phyloP scores from a whole-genome alignment of 2,113 vertebrate genomes.

The Vidua chalybeata region DNA sequence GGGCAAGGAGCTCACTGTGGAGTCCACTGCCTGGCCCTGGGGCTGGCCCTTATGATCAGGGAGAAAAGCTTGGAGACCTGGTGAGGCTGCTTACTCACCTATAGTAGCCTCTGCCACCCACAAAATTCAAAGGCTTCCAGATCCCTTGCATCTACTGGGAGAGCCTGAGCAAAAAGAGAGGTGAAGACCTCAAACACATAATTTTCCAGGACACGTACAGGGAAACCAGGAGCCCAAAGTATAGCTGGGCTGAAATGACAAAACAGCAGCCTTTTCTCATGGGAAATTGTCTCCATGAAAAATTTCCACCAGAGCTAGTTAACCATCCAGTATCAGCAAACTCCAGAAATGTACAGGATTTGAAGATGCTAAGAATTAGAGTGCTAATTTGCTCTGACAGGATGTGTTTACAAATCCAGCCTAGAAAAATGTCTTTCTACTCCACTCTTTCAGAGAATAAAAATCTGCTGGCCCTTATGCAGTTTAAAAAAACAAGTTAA shows the following conservation, averaged over 20 bases:
- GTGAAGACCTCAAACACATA: not conserved
- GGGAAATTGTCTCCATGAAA: not conserved
- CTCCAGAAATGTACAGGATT: not conserved
- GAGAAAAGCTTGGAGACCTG: not conserved
- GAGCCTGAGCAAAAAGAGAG: not conserved
- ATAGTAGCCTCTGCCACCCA: not conserved
- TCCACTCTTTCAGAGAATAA: not conserved
- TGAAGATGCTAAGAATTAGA: not conserved
- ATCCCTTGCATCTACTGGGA: not conserved
- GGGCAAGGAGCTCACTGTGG: not conserved
- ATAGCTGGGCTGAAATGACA: not conserved
- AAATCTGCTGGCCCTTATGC: not conserved
- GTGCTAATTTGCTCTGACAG: not conserved
- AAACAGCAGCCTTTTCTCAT: not conserved
- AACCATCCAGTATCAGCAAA: not conserved
- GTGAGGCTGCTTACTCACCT: not conserved
- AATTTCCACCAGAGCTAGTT: not conserved
- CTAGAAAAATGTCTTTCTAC: not conserved
- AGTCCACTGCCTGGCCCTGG: not conserved
- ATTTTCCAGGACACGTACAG: accelerated
- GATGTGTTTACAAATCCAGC: not conserved
- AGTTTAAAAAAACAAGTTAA: not conserved
- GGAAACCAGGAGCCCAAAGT: not conserved
- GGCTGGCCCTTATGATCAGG: not conserved
- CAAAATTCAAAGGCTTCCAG: not conserved